Evolutionary conservation across 2,888 invertebrate genomes (phyloP).

Genomic region (Euphydryas editha): DNA sequence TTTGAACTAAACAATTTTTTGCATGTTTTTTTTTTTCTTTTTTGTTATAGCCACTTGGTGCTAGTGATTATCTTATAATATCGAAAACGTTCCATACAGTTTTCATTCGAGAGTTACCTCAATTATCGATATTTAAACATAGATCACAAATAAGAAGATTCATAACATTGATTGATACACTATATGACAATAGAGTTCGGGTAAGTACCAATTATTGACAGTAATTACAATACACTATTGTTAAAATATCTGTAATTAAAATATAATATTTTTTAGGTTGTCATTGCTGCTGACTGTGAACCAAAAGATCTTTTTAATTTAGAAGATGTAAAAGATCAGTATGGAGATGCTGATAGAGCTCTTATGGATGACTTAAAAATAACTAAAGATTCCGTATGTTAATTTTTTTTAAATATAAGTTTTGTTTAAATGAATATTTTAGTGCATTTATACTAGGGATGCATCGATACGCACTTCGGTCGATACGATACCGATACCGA

Average conservation of each 20-base stretch:
- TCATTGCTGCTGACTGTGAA: slow-evolving; percentile 92
- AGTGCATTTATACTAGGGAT: too few species aligned
- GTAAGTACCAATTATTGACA: slow-evolving; percentile 58
- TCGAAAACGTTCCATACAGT: slow-evolving; percentile 97
- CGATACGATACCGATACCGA: too few species aligned
- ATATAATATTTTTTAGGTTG: slow-evolving; percentile 83
- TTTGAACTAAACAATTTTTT: background rate
- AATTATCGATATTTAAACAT: slow-evolving; percentile 87
- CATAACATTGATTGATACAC: slow-evolving; percentile 97
- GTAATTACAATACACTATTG: background rate
- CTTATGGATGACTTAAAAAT: slow-evolving; percentile 98
- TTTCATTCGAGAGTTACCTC: slow-evolving; percentile 94
- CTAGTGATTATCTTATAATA: slow-evolving; percentile 96
- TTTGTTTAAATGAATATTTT: slow-evolving; percentile 36
- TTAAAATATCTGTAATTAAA: too few species aligned
- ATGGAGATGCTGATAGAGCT: slow-evolving; percentile 91
- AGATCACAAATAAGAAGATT: slow-evolving; percentile 97
- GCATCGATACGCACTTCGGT: too few species aligned
- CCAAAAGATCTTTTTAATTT: slow-evolving; percentile 89
- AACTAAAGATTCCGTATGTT: slow-evolving; percentile 86
- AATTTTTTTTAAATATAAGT: background rate
- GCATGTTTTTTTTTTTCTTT: slow-evolving; percentile 9
- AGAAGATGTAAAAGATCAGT: slow-evolving; percentile 70
- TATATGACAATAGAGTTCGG: slow-evolving; percentile 96
- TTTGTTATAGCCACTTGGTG: slow-evolving; percentile 92